Base-by-base conservation (phyloP, 2,888 invertebrate species). In the Sceliomorpha sp. region DNA sequence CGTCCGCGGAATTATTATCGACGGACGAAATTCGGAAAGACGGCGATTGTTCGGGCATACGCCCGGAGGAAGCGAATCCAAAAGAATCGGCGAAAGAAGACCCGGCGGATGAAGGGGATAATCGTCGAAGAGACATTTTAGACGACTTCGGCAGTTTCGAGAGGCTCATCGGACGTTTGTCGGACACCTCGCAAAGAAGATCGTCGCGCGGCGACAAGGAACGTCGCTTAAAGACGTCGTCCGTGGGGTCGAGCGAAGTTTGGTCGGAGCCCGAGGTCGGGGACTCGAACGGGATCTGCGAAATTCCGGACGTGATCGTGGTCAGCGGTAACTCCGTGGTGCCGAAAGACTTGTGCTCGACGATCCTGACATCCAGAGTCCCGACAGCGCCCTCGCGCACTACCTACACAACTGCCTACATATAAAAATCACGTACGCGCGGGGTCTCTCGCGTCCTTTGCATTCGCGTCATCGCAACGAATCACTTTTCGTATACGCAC, bases 381-480 rank as follows among this genome's bases (percentile, higher is more conserved):
- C 82, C 82, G 73, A 85, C 82, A 73, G 82, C 83, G 77, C 79
- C 83, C 73, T 83, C 81, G 77, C 84, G 86, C 72, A 79, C 87
- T 70, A 86, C 84, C 77, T 87, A 87, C 79, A 86, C 86, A 80
- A 87, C 87, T 70, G 84, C 85, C 80, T 87, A 86, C 76, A 87
- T 87, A 74, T 87, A 82, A n/a, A n/a, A 80, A 77, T 79, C 76
- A 73, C 75, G 59, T 72, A 51, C 69, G 66, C 62, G 66, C 60
- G 72, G 66, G 67, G 55, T 58, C 37, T 51, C 6, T 24, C 12
- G 31, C 31, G 29, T 42, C 13, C 12, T 20, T 39, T 39, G 6
- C 27, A 27, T 27, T 27, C 6, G 24, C 6, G 20, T 20, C 5
- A 4, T 20, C 5, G 20, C 5, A 20, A 2, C 20, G 20, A 20